These are phyloP conservation scores for Hippolais icterina DNA, from an alignment of 2,113 vertebrate genomes.

Conservation along the genomic window DNA sequence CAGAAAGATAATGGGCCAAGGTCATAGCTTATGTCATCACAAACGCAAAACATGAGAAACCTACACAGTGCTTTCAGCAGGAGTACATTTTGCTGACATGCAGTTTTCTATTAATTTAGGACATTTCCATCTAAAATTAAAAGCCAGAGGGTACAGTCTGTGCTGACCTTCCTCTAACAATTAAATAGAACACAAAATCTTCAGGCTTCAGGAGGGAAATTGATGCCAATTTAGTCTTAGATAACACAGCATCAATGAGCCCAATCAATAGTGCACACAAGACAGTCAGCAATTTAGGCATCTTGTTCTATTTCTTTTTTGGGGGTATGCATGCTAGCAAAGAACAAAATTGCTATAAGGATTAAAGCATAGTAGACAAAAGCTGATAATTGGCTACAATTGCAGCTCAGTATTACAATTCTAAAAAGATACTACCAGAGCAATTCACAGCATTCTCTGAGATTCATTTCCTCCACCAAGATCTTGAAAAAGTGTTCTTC, in stretches of 20 bases:
- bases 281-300: conserved; percentile 29
- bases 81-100: conserved; percentile 53
- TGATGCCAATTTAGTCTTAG: conserved; percentile 39
- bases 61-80: conserved; percentile 47
- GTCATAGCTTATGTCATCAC: conserved; percentile 67
- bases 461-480: neutral
- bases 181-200: conserved; percentile 60
- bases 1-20: conserved; percentile 48
- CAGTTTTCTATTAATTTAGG: conserved; percentile 53
- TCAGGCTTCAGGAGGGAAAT: conserved; percentile 2
- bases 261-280: conserved; percentile 44
- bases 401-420: conserved; percentile 1
- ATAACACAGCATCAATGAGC: conserved; percentile 50
- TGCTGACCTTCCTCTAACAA: conserved; percentile 63
- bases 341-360: neutral
- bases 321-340: neutral
- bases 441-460: neutral
- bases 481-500: neutral
- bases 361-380: conserved; percentile 27
- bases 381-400: conserved; percentile 23
- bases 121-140: conserved; percentile 47
- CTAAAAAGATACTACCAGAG: neutral
- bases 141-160: conserved; percentile 34
- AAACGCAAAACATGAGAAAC: conserved; percentile 58
- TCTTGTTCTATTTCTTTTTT: neutral